Base-by-base conservation (phyloP, 2,797 vertebrate genomes). In the Gallinago stenura region DNA sequence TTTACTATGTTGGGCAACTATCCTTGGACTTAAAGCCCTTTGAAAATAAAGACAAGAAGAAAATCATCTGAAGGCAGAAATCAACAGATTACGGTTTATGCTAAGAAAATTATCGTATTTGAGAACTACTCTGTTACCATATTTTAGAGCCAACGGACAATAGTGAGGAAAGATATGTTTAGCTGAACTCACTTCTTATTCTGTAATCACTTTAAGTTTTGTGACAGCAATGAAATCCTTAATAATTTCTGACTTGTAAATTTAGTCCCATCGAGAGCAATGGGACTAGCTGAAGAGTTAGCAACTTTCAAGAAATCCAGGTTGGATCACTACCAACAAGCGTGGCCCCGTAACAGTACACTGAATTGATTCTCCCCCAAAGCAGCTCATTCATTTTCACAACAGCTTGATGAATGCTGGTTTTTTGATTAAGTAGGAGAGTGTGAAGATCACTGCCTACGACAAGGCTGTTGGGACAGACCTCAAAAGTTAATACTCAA, bases 341-440 rank as follows among this genome's bases (percentile, higher is more conserved):
- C 66, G 61, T 12, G 31, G 87, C 51, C 76, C 39, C 61, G 43
- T 72, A 95, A 89, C 15, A 89, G 30, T 71, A 45, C n/a, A 30
- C 53, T 48, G 68, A 89, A 90, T 71, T 79, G 53, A 73, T 95
- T 95, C 86, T 90, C 45, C 60, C 68, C 33, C 68, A 87, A 64
- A 91, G 45, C 56, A 95, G 72, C 53, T 86, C 65, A 78, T 81
- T 89, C 77, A 68, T 92, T 96, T 91, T 87, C 91, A 83, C 58
- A 93, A 86, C 69, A 91, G 70, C 71, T 93, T 94, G 90, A 68
- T 71, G 78, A 75, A 89, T 94, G 86, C 51, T 94, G 73, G 5
- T 90, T 90, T 93, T 95, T 73, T 89, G 48, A 87, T 89, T 90
- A 94, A 91, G 90, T 83, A 92, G 78, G 56, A 92, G 71, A 93